phyloP scores from a whole-genome alignment of 2,888 invertebrate species.

The Colostygia pectinataria region DNA sequence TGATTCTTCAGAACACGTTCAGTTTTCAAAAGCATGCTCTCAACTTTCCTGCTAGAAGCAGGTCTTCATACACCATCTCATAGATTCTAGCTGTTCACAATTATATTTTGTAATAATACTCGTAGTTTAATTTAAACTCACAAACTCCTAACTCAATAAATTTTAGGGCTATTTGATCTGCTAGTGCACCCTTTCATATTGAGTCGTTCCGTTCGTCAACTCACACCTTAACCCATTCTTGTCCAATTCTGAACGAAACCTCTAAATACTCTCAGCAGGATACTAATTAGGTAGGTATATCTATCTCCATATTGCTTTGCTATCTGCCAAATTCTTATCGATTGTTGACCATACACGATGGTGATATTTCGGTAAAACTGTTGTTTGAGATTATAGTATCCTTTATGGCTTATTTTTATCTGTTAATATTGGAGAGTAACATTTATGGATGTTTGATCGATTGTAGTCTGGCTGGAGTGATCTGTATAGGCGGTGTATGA shows the following conservation, averaged over 20 bases:
- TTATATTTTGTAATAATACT: too few species aligned
- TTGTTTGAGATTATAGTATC: slow-evolving; percentile 56
- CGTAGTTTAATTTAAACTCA: too few species aligned
- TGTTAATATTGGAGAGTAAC: slow-evolving; percentile 55
- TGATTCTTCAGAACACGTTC: slow-evolving; percentile 23
- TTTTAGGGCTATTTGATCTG: too few species aligned
- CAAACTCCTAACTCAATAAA: too few species aligned
- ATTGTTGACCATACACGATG: slow-evolving; percentile 27
- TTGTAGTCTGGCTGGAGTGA: slow-evolving; percentile 23
- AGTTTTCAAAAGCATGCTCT: slow-evolving; percentile 46
- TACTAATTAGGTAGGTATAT: neutral
- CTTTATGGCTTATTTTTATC: slow-evolving; percentile 66
- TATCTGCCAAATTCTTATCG: slow-evolving; percentile 31
- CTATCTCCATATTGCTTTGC: slow-evolving; percentile 18
- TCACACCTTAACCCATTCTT: too few species aligned
- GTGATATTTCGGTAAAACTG: slow-evolving; percentile 46
- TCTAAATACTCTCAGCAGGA: too few species aligned
- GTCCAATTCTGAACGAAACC: too few species aligned
- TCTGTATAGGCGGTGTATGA: too few species aligned
- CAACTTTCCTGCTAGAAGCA: slow-evolving; percentile 34
- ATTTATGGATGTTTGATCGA: slow-evolving; percentile 56
- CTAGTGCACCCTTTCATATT: too few species aligned
- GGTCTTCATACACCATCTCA: slow-evolving; percentile 35
- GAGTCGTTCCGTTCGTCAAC: too few species aligned
- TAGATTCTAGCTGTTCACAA: slow-evolving; percentile 11